Evolutionary conservation across 2,113 vertebrate species (phyloP), one percentile per base, ranked within the genome.

Genomic region (Trematomus loennbergii): DNA sequence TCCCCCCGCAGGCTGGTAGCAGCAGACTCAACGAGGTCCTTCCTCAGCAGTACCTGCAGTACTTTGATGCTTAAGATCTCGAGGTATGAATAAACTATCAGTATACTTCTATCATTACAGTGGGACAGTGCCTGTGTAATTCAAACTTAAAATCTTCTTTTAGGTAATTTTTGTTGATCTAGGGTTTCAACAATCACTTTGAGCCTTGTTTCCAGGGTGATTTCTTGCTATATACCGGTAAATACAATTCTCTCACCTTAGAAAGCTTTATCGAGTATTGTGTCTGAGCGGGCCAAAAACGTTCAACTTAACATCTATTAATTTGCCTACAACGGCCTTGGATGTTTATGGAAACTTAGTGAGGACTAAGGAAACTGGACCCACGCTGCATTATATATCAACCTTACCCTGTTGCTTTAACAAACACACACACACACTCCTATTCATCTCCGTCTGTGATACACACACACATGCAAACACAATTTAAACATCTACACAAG

Each of bases 51-150:
- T 99, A 99, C 90, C 93, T 99, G 86, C 98, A 99, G 64, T 99
- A 98, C 88, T 99, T 99, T 89, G 98, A 99, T 90, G 98, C 97
- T 46, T 99, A 99, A 94, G 98, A 99, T 79, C 93, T 99, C 50
- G 97, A 99, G 96, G 98, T 99, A 92, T 1, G 60, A 6, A 68
- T 20, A 57, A 68, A 18, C n/a, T 50, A 16, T 13, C 36, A 18
- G 25, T 4, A 16, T 11, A 8, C 16, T 12, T 57, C 4, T 45
- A 17, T 20, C 2, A 16, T 16, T 17, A 9, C 50, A 22, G 17
- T 20, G 1, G 46, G 13, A 36, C n/a, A 16, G 7, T 40, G 36
- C 36, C 36, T 40, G 36, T 7, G 6, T 40, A 40, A 40, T 40
- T 36, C 4, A 36, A 36, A 36, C 6, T 36, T 36, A 36, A 22